A percentile compares a stretch with the other conserved stretches of the same genome.
These are phyloP conservation scores for Falco peregrinus DNA, from an alignment of 2,797 vertebrate species.

Conservation along the genomic window DNA sequence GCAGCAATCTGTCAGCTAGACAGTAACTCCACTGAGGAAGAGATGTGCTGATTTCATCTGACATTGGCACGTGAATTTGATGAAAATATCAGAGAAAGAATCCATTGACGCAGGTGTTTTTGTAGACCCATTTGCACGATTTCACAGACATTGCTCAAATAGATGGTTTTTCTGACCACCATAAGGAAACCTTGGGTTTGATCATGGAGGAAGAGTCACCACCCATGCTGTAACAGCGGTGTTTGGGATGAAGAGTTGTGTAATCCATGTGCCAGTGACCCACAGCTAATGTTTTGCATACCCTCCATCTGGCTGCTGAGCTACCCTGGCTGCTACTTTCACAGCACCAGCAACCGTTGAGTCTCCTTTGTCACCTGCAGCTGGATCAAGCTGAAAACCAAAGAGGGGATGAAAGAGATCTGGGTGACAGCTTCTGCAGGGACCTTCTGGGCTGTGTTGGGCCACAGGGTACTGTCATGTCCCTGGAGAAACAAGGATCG, in stretches of 20 bases:
- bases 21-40: background rate
- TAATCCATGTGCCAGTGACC: background rate
- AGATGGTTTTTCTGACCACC: background rate
- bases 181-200: background rate
- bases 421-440: background rate
- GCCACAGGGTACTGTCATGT: background rate
- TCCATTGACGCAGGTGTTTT: background rate
- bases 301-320: background rate
- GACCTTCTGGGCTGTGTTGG: background rate
- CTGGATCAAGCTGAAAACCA: background rate
- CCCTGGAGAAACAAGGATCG: background rate
- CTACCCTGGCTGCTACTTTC: background rate
- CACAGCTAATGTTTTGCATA: background rate
- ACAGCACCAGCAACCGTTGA: background rate
- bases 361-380: background rate
- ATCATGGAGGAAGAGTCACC: background rate
- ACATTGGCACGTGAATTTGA: background rate
- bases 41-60: conserved; percentile 41
- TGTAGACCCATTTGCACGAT: background rate
- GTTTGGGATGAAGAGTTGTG: background rate
- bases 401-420: background rate
- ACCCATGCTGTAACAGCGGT: background rate
- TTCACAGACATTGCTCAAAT: background rate
- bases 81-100: conserved; percentile 27
- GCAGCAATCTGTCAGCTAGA: background rate